Base-by-base conservation (phyloP, 2,888 invertebrate genomes). In the Drosophila rellima region DNA sequence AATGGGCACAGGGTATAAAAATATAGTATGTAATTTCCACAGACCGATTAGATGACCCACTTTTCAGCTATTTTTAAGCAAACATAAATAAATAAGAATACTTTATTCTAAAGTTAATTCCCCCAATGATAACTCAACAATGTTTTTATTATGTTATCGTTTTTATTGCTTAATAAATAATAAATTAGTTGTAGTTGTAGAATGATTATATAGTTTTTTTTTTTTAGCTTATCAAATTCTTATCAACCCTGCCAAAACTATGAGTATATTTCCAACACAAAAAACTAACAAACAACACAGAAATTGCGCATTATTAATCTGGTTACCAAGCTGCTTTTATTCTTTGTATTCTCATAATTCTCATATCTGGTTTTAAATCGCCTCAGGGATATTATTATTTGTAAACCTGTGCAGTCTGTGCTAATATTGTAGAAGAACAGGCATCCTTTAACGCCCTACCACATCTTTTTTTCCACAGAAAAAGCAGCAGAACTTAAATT, bases 1-100 rank as follows among this genome's bases (percentile, higher is more conserved):
- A n/a, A n/a, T n/a, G n/a, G n/a, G n/a, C n/a, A n/a, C n/a, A n/a
- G n/a, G n/a, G n/a, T n/a, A n/a, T n/a, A n/a, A 26, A 26, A 37
- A 17, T 52, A 39, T 29, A 52, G 23, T 52, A 17, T 26, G n/a
- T 15, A 17, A 23, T 18, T 44, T 44, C 42, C 20, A 23, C 42
- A 39, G 20, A 10, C 65, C 63, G 78, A 78, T 78, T 80, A 76
- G 78, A 29, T 80, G 78, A 80, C 78, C 78, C 42, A 78, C 51
- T 66, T 62, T 61, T 44, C 31, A 60, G 33, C 35, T 68, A 65
- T 69, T 80, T 68, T 55, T 71, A 61, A 61, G 56, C 59, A 61
- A 61, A 60, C 23, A 60, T 48, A 39, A 60, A 50, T 26, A 47
- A 60, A 39, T 15, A 57, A 44, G 20, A 55, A 20, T 44, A 33